Evolutionary conservation across 1,140 invertebrate genomes (phyloP).

Genomic region (Proctacanthus coquilletti): DNA sequence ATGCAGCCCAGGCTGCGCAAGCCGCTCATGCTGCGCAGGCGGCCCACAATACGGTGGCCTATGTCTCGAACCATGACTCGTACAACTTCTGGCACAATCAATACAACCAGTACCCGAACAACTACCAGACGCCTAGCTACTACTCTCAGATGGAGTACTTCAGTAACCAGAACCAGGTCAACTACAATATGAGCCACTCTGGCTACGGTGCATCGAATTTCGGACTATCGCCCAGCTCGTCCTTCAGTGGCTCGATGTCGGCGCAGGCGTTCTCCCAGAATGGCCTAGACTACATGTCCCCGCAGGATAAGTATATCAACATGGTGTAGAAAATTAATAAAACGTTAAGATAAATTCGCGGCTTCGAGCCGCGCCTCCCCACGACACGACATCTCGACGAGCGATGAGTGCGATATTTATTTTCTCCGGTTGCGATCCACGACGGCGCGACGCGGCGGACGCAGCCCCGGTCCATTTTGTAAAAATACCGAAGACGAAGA

Average conservation of each 20-base stretch:
- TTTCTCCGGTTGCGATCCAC: too few species aligned
- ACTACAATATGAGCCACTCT: conserved; percentile 29
- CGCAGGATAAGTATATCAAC: conserved; percentile 29
- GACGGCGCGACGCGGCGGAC: too few species aligned
- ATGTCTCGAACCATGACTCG: conserved; percentile 29
- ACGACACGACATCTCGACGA: too few species aligned
- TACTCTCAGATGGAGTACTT: conserved; percentile 48
- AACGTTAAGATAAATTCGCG: too few species aligned
- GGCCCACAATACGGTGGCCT: conserved; percentile 17
- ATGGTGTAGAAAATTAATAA: conserved; percentile 33
- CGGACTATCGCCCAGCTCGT: conserved; percentile 23
- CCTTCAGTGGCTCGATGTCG: conserved; percentile 24
- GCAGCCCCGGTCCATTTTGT: too few species aligned
- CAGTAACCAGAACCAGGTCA: conserved; percentile 33
- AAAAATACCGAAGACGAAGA: too few species aligned
- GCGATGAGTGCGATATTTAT: too few species aligned
- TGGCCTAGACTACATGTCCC: conserved; percentile 30
- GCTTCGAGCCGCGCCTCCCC: too few species aligned
- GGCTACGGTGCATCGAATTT: conserved; percentile 26
- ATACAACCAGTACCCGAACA: conserved; percentile 38
- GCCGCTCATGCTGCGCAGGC: conserved; percentile 17
- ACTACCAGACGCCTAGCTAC: conserved; percentile 38
- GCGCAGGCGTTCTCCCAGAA: conserved; percentile 29
- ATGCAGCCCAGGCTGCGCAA: conserved; percentile 22
- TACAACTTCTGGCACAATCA: conserved; percentile 32